Evolutionary conservation across 1,140 invertebrate species (phyloP), one percentile per base, ranked within the genome.

Genomic region (Lepidurus packardi): DNA sequence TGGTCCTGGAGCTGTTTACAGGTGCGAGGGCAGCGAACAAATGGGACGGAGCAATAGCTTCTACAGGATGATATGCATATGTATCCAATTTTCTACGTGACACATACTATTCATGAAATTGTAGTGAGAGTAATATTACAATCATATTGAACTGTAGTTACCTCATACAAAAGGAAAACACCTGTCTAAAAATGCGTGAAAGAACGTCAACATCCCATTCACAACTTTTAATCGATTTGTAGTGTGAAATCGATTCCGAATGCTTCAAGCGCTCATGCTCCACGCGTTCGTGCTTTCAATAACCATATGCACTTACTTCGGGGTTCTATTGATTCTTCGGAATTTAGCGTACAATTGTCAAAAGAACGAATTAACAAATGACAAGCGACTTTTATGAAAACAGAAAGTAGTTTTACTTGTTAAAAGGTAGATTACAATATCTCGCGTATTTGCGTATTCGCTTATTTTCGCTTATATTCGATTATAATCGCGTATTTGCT

Each of bases 361-460:
- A 41, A 44, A 79, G n/a, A 24, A 73, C 42, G 73, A 43, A 11
- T 41, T 78, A 43, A 45, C 21, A 78, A 79, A 11, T 41, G 41
- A 34, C 43, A 73, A 76, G 65, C 73, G 41, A 78, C 43, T 74
- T 11, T 7, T 13, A 25, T 73, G 43, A 43, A 75, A 44, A 13
- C 10, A 47, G 24, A 1, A 79, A 79, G 73, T 45, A 45, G 34
- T 13, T 78, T 75, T 41, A n/a, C 10, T 75, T 41, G 34, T 75
- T 43, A 75, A 43, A 75, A 43, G 44, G 42, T 43, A 74, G 43
- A 74, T n/a, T 74, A 43, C n/a, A 74, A 74, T 74, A 7, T 42
- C n/a, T n/a, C n/a, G n/a, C n/a, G n/a, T n/a, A n/a, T n/a, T n/a
- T n/a, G n/a, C n/a, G n/a, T n/a, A n/a, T n/a, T n/a, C n/a, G n/a